These are phyloP conservation scores for Aleadryas rufinucha DNA, from an alignment of 2,113 vertebrate species.

Conservation along the genomic window DNA sequence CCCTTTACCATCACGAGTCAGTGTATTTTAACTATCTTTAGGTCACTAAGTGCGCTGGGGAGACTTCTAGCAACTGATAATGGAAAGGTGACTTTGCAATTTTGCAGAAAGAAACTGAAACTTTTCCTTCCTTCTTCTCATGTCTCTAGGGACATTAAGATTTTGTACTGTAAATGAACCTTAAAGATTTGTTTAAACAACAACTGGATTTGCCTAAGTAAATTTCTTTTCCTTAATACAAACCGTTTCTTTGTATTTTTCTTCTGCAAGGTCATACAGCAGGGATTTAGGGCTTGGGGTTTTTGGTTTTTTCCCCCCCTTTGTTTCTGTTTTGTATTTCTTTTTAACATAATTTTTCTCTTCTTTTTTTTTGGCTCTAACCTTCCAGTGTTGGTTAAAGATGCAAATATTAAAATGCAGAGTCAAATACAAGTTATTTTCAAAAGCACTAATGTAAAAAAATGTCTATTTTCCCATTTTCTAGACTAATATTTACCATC, in stretches of 20 bases:
- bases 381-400: background rate
- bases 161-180: slow-evolving; percentile 28
- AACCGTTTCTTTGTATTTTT: background rate
- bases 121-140: background rate
- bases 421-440: slow-evolving; percentile 37
- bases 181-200: slow-evolving; percentile 20
- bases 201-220: background rate
- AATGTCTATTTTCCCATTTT: slow-evolving; percentile 8
- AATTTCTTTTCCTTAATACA: background rate
- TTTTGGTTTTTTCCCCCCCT: background rate
- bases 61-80: background rate
- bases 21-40: background rate
- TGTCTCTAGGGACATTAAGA: background rate
- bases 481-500: slow-evolving; percentile 56
- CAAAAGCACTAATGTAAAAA: slow-evolving; percentile 2
- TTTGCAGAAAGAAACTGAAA: background rate
- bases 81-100: slow-evolving; percentile 1
- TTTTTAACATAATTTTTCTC: background rate
- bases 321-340: background rate
- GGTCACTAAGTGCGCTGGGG: background rate
- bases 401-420: slow-evolving; percentile 15
- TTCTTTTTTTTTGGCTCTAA: background rate
- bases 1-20: background rate
- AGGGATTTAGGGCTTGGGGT: background rate
- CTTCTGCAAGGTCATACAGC: background rate